Base-by-base conservation (phyloP, 37 sponge, comb jelly and placozoan species). In the Cladorhizidae sp. region DNA sequence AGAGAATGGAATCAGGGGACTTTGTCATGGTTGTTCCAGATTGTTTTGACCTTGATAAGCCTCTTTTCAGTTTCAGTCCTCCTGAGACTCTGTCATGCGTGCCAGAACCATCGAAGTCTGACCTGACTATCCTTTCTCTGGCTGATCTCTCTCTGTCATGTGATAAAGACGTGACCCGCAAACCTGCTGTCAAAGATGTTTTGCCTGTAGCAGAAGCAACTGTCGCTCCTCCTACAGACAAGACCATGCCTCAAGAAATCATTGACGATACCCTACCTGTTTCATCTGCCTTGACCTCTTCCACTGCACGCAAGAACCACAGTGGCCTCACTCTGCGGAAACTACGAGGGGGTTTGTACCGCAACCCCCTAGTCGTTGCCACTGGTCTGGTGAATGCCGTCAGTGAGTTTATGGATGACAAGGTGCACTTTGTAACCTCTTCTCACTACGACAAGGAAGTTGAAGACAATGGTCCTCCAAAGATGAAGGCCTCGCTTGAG, bases 11-110 rank as follows among this genome's bases (percentile, higher is more conserved):
- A 38, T 70, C 71, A 22, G 82, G 77, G 14, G 77, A 77, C 28
- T 84, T 87, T 84, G 85, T 90, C 0, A 76, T 92, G 11, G 82
- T 87, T 62, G 80, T 92, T 11, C 88, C 92, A 2, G 79, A 79
- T 25, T 92, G 92, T 50, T 92, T 92, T 37, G 70, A 92, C 54
- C 82, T 85, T 11, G 70, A 81, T 32, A 74, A 73, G 36, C 92
- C 92, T 35, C 85, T 92, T 3, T 21, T 78, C 23, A 79, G 40
- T 31, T 64, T 73, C 54, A 25, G 61, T 23, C 55, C 80, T 1
- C 80, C 50, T 26, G 26, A n/a, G 33, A 74, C 9, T 20, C 57
- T 37, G 8, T 45, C 72, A 2, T 39, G 41, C 18, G 21, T 23
- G 29, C 39, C n/a, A 5, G 72, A 45, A 15, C 6, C 68, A 67